Evolutionary conservation across 2,888 invertebrate genomes (phyloP).

Genomic region (Parochlus steinenii): DNA sequence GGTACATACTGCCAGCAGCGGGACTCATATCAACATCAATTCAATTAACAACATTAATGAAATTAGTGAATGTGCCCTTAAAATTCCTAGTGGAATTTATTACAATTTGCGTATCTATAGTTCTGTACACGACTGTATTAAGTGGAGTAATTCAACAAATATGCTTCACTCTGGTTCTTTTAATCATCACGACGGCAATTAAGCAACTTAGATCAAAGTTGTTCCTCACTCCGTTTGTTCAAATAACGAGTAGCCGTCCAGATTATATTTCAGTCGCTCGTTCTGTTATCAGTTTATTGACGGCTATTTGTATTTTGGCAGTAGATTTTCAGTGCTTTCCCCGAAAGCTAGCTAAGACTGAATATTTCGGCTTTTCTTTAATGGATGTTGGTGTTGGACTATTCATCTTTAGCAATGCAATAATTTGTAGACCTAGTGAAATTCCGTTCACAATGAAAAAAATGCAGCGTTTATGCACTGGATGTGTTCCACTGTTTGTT

Average conservation of each 20-base stretch:
- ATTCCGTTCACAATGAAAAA: constrained; percentile 11
- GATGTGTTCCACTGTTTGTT: constrained; percentile 10
- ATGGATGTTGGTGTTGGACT: constrained; percentile 95
- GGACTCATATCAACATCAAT: constrained; percentile 19
- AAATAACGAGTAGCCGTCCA: constrained; percentile 20
- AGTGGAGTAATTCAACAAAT: constrained; percentile 25
- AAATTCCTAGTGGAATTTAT: constrained; percentile 36
- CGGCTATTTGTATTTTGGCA: constrained; percentile 72
- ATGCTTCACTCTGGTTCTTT: constrained; percentile 15
- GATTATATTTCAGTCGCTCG: constrained; percentile 48
- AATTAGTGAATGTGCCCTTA: constrained; percentile 14
- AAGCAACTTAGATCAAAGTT: constrained; percentile 11
- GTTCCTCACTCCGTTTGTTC: constrained; percentile 18
- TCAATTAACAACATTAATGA: constrained; percentile 13
- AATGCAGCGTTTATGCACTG: constrained; percentile 4
- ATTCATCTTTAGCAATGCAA: constrained; percentile 66
- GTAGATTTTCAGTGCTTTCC: constrained; percentile 89
- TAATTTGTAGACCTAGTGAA: constrained; percentile 41
- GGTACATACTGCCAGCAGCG: constrained; percentile 18
- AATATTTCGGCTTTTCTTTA: constrained; percentile 64
- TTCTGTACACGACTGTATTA: constrained; percentile 38
- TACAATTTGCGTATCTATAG: constrained; percentile 36
- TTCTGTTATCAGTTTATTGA: constrained; percentile 52
- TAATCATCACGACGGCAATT: constrained; percentile 13
- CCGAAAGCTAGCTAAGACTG: constrained; percentile 71